Conservation (phyloP, 2,888 invertebrate genomes). For the Coecobrya sp. region DNA sequence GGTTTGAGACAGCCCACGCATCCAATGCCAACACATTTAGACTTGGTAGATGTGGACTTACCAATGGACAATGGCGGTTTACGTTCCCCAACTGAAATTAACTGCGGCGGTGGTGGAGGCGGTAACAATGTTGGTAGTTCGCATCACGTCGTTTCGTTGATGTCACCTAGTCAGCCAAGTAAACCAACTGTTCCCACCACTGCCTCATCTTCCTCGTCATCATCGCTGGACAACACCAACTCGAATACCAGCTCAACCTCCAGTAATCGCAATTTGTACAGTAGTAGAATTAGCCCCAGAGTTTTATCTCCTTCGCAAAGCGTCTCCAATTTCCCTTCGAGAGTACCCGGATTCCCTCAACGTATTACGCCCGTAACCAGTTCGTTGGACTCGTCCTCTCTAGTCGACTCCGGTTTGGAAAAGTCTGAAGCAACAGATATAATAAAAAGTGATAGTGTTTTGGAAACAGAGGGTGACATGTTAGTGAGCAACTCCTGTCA, state of each 20-base stretch:
- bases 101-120: conserved; percentile 35
- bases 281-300: conserved; percentile 83
- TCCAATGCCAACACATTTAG: conserved; percentile 84
- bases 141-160: conserved; percentile 66
- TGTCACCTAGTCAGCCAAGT: conserved; percentile 85
- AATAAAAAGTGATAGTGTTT: conserved; percentile 73
- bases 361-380: conserved; percentile 85
- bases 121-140: conserved; percentile 30
- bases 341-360: conserved; percentile 95
- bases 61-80: conserved; percentile 63
- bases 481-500: conserved; percentile 60
- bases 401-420: conserved; percentile 77
- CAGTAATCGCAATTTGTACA: conserved; percentile 80
- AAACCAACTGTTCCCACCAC: conserved; percentile 87
- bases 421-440: conserved; percentile 80
- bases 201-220: conserved; percentile 81
- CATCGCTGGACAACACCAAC: conserved; percentile 83
- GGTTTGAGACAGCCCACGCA: conserved; percentile 85
- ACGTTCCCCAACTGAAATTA: conserved; percentile 66
- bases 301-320: conserved; percentile 81
- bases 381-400: conserved; percentile 77
- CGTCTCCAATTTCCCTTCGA: conserved; percentile 89
- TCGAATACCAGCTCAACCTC: conserved; percentile 82
- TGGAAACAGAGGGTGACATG: conserved; percentile 72
- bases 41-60: conserved; percentile 84